Evolutionary conservation across 2,113 vertebrate species (phyloP).

Genomic region (Zootoca vivipara): DNA sequence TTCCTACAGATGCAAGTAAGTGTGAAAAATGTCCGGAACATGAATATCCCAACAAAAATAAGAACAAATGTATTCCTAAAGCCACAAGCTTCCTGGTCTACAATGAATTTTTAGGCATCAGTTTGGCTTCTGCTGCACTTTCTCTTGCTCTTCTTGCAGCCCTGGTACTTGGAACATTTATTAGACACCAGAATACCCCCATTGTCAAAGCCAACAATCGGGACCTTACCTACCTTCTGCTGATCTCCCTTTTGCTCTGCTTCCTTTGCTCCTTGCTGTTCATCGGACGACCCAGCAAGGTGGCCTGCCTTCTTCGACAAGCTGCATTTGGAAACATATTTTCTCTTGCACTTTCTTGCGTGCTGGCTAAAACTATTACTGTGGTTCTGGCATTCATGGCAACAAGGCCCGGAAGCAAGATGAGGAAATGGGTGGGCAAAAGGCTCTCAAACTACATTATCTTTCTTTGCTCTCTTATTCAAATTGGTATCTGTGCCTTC

Average conservation of each 20-base stretch:
- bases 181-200: neutral
- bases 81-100: neutral
- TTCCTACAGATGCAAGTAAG: neutral
- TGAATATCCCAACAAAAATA: neutral
- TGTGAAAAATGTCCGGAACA: neutral
- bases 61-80: neutral
- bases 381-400: neutral
- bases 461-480: neutral
- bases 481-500: neutral
- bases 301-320: neutral
- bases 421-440: neutral
- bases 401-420: neutral
- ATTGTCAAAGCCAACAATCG: slow-evolving; percentile 9
- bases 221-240: neutral
- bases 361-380: slow-evolving; percentile 8
- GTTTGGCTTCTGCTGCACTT: neutral
- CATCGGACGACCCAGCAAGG: neutral
- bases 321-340: neutral
- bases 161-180: neutral
- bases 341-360: neutral
- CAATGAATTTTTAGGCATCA: neutral
- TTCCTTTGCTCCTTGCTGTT: slow-evolving; percentile 3
- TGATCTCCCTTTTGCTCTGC: slow-evolving; percentile 10
- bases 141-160: neutral
- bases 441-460: neutral